These are phyloP conservation scores for Passer montanus DNA, from an alignment of 2,113 vertebrate species.

Conservation along the genomic window DNA sequence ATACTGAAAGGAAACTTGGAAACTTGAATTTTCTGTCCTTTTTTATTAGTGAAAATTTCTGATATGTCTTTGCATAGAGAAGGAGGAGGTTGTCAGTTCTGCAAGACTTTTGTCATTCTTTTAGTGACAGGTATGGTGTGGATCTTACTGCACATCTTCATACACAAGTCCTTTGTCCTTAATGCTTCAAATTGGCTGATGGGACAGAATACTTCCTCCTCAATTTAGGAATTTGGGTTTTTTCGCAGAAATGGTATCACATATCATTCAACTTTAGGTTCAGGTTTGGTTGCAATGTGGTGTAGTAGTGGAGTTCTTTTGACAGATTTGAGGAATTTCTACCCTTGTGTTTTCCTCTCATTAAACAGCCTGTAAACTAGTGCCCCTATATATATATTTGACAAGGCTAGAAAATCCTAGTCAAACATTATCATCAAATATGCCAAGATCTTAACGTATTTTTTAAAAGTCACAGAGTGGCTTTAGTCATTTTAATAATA, in stretches of 20 bases:
- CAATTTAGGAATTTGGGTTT: not conserved
- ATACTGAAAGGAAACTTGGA: not conserved
- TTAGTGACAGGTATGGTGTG: not conserved
- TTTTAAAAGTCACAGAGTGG: not conserved
- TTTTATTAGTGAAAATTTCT: not conserved
- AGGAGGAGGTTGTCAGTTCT: not conserved
- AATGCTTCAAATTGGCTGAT: conserved; percentile 5
- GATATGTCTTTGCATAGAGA: not conserved
- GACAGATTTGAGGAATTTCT: not conserved
- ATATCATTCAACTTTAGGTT: not conserved
- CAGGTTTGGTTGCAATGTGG: not conserved
- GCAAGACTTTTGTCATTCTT: not conserved
- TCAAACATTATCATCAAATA: not conserved
- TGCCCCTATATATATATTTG: not conserved
- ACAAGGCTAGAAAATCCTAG: not conserved
- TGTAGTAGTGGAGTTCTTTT: not conserved
- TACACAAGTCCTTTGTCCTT: not conserved
- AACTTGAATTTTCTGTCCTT: not conserved
- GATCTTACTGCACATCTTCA: not conserved
- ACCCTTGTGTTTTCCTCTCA: not conserved
- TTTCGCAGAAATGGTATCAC: not conserved
- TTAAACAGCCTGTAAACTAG: not conserved
- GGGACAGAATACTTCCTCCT: conserved; percentile 21
- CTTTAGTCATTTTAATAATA: not conserved
- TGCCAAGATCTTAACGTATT: not conserved